These are phyloP conservation scores for Hydrotaea diabolus DNA, from an alignment of 2,888 invertebrate genomes.

Conservation along the genomic window DNA sequence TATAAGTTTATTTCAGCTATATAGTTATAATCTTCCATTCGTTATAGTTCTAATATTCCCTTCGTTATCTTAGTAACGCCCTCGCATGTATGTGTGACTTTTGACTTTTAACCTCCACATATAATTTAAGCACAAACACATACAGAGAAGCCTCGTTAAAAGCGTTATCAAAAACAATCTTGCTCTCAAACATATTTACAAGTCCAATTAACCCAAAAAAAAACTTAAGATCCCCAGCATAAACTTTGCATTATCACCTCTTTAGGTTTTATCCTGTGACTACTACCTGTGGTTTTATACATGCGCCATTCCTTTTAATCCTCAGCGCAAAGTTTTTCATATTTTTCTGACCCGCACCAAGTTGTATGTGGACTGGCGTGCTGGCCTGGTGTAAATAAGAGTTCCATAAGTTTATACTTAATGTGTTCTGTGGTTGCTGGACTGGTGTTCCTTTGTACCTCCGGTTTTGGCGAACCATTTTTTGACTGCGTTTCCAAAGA, in stretches of 20 bases:
- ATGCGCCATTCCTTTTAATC: neutral
- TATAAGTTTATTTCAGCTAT: no score
- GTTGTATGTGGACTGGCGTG: neutral
- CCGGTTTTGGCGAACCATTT: no score
- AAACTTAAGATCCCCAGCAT: neutral
- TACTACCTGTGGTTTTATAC: constrained; percentile 1
- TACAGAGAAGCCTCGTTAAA: neutral
- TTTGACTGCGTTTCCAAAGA: no score
- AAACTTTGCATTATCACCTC: constrained; percentile 1
- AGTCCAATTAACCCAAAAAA: neutral
- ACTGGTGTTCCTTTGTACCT: neutral
- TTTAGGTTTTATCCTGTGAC: neutral
- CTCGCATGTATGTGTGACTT: neutral
- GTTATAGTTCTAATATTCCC: no score
- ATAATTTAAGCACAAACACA: neutral
- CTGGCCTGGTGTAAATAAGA: neutral
- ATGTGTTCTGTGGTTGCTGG: neutral
- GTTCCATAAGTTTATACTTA: constrained; percentile 2
- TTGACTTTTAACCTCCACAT: neutral
- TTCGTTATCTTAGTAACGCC: no score
- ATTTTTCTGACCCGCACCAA: neutral
- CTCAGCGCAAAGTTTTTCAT: neutral
- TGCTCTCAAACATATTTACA: neutral
- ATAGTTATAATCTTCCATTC: no score
- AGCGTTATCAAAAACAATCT: neutral